Base-by-base conservation (phyloP, 2,888 invertebrate genomes). In the Zootermopsis nevadensis region DNA sequence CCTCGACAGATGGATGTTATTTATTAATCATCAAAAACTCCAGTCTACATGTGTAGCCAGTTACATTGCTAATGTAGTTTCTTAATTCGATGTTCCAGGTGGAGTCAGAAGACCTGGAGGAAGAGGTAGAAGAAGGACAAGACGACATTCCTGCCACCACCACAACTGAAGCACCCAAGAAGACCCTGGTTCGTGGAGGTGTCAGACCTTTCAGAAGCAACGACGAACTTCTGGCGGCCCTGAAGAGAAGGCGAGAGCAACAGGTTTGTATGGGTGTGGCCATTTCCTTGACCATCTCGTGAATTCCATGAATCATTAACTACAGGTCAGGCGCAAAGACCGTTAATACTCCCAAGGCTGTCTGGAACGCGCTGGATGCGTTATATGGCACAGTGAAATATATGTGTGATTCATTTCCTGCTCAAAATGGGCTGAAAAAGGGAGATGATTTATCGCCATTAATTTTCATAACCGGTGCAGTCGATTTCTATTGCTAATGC, bases 161-260 rank as follows among this genome's bases (percentile, higher is more conserved):
- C 0, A 94, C 95, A 10, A 94, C 94, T 33, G 94, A 94, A 87
- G 90, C 94, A 80, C 93, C 94, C 86, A 95, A 94, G 87, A 93
- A 94, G 86, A 88, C 91, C 69, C 89, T 94, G 0, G 92, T 91
- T 76, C 91, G 92, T 0, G 94, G 94, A 27, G 91, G 92, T 60
- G 93, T 95, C 27, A 90, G 95, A 82, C 95, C 95, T 0, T 95
- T 95, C 92, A 89, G 95, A 87, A 95, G 95, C 87, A 95, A 95
- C 89, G 93, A 94, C 83, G 95, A 95, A 87, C 91, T 95, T 42
- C 89, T 95, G 76, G 94, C 93, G 82, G 93, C 94, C 0, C 90
- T 95, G 83, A 95, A 95, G 89, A 93, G 93, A 87, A 92, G 94
- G 87, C 91, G 95, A 86, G 94, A 94, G 84, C 94, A 94, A 48